phyloP scores from a whole-genome alignment of 2,888 invertebrate species.

The Thecophora atra region DNA sequence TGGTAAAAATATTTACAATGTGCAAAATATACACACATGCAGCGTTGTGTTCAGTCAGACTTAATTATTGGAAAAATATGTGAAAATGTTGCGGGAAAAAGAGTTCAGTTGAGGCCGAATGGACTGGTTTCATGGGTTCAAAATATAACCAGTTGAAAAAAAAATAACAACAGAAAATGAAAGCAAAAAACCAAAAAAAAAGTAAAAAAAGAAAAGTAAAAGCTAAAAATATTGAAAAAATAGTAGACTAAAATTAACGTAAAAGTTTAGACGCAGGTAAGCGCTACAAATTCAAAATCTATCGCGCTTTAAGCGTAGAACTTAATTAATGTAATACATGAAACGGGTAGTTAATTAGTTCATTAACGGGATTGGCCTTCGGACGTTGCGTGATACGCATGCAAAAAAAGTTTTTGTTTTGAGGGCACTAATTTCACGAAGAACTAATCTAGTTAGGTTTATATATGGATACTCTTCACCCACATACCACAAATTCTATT shows the following conservation, averaged over 20 bases:
- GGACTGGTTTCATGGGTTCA: not conserved
- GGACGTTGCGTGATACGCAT: not conserved
- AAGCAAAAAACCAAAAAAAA: not conserved
- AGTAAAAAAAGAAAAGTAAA: not conserved
- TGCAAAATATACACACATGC: not conserved
- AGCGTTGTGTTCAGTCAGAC: not conserved
- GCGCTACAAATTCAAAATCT: not conserved
- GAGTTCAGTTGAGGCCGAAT: too few species aligned
- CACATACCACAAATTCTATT: too few species aligned
- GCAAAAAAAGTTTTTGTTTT: too few species aligned
- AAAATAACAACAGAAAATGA: not conserved
- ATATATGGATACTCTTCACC: too few species aligned
- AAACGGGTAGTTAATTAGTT: not conserved
- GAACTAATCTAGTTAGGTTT: too few species aligned
- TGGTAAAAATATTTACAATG: not conserved
- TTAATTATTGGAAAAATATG: slow-evolving; percentile 3
- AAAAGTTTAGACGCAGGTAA: not conserved
- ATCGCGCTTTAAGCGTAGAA: not conserved
- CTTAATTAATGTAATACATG: not conserved
- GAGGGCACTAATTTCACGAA: too few species aligned
- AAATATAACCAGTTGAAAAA: not conserved
- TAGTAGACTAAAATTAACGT: not conserved
- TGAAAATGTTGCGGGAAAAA: not conserved
- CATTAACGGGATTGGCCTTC: not conserved
- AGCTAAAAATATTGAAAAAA: not conserved